Base-by-base conservation (phyloP, 2,113 vertebrate species). In the Gracilinanus agilis region DNA sequence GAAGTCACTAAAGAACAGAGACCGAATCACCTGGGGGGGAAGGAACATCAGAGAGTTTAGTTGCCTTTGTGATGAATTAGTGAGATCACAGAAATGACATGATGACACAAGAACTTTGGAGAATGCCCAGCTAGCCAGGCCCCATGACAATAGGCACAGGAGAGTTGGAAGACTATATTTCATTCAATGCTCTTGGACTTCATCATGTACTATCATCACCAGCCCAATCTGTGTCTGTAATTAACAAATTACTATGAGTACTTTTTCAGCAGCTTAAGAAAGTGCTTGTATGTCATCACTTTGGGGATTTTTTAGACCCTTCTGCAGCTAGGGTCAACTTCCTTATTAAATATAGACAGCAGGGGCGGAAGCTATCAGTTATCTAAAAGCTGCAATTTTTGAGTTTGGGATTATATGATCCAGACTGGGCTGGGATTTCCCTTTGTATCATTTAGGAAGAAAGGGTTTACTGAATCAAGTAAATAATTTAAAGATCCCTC, bases 51-150 rank as follows among this genome's bases (percentile, higher is more conserved):
- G 96, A 91, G 95, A 93, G 96, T 97, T 97, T 96, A 3, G 92
- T 96, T 98, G 97, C 94, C 96, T 97, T 97, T 97, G 67, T 98
- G 97, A 98, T 98, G 97, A 97, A 98, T 98, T 98, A 97, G 97
- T 96, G 97, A 97, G 92, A 94, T 97, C 96, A 7, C 95, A 92
- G 97, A 97, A 97, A 97, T 98, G 98, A 98, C 97, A 98, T 98
- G 98, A 97, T 96, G 96, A 97, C 97, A 97, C 94, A 95, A 96
- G 96, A 96, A 97, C 97, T 96, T 0, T 40, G 94, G 96, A 96
- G 97, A 40, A 83, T 40, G 19, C n/a, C 67, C 67, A 83, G 97
- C 96, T 97, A 97, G 97, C 97, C 67, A 83, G 97, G 96, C 95
- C 23, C 96, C 96, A 94, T 91, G 95, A 90, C 97, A 92, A 13